Base-by-base conservation (phyloP, 2,888 invertebrate genomes). In the Noctua janthina region DNA sequence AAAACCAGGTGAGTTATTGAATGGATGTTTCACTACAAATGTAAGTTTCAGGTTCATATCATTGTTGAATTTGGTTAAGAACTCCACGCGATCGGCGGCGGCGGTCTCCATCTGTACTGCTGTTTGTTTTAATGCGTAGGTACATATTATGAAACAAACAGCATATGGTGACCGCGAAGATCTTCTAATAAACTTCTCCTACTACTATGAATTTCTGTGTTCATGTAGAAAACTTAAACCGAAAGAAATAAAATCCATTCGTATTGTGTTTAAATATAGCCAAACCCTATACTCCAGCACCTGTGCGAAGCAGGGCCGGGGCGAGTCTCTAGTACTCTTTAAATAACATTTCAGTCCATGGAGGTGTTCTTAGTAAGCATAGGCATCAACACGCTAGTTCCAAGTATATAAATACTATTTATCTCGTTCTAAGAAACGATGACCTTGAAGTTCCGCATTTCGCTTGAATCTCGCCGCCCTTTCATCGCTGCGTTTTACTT, bases 11-110 rank as follows among this genome's bases (percentile, higher is more conserved):
- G 15, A 20, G 2, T 49, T 29, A 10, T 7, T 29, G 20, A 15
- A 74, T 49, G 77, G 35, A 77, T 46, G 17, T n/a, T 56, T 23
- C 43, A 46, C 43, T 7, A 56, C 17, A 46, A 46, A 56, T 20
- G 29, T 11, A n/a, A 49, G 29, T 76, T 43, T 51, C 2, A 46
- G 17, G 23, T 75, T 23, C 15, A 29, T 54, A 17, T 6, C 29
- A 74, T 73, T 74, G 74, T 49, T 74, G 20, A 2, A n/a, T 17
- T 75, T 74, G n/a, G 20, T 75, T 39, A 74, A 39, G n/a, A 74
- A 51, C 13, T 13, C 5, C 17, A 54, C 29, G 54, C 23, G 23
- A 54, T 20, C 20, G 20, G 20, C 20, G 8, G 8, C 54, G 23
- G 54, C 23, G 20, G 15, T 20, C 17, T 39, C 49, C n/a, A 13